A percentile compares a stretch with the other conserved stretches of the same genome.
Evolutionary conservation across 2,113 vertebrate species (phyloP).

Genomic region (Apteryx mantelli): DNA sequence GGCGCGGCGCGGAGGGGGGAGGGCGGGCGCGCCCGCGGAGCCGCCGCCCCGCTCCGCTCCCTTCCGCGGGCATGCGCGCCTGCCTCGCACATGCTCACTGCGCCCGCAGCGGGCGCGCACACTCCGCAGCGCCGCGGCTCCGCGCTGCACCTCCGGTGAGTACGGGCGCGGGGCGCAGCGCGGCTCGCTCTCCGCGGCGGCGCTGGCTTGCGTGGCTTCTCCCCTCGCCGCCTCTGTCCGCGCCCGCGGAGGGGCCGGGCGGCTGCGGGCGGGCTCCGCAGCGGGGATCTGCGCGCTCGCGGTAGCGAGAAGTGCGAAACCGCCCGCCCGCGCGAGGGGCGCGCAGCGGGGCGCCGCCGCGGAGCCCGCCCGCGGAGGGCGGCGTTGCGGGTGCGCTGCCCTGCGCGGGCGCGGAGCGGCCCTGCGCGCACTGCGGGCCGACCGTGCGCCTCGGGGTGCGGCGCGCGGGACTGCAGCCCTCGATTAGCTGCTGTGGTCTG

Average conservation of each 20-base stretch:
- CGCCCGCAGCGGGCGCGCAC: constrained; percentile 35
- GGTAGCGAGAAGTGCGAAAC: not conserved
- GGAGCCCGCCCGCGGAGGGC: not conserved
- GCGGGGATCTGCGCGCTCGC: not conserved
- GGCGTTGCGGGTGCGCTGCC: not conserved
- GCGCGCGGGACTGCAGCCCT: constrained; percentile 41
- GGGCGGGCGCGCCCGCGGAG: no score
- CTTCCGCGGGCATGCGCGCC: constrained; percentile 47
- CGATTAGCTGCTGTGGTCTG: no score
- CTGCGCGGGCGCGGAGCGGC: not conserved
- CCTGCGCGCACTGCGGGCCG: not conserved
- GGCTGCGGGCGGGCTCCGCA: not conserved
- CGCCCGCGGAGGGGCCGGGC: not conserved
- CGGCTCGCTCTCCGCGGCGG: not conserved
- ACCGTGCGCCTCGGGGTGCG: constrained; percentile 1
- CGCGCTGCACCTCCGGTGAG: constrained; percentile 39
- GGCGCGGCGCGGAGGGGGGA: no score
- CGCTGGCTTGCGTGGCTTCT: not conserved
- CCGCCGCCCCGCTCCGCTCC: not conserved
- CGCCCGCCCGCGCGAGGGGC: not conserved
- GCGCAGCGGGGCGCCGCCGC: not conserved
- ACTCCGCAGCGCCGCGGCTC: not conserved
- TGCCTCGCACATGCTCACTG: constrained; percentile 52
- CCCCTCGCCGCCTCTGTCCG: not conserved
- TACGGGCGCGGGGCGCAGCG: not conserved